Evolutionary conservation across 2,797 vertebrate genomes (phyloP), one percentile per base, ranked within the genome.

Genomic region (Enteromius viviparus): DNA sequence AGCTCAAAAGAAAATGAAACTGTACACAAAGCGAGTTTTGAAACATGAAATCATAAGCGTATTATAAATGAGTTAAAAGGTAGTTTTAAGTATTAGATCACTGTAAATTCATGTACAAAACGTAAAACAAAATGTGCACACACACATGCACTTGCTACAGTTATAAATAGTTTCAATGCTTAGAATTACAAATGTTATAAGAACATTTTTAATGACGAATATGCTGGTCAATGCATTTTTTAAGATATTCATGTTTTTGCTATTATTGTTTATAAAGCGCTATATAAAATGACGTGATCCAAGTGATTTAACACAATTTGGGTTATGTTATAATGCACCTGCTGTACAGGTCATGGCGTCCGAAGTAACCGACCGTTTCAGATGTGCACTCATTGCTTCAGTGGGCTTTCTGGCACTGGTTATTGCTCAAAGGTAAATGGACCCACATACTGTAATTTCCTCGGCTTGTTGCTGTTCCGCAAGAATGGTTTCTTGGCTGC

Each of bases 1-100:
- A 84, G 49, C 80, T 7, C 89, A 83, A 91, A n/a, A 51, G 15
- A 55, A 26, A 55, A 15, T 32, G 45, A 85, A 26, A 51, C 3
- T 26, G 3, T n/a, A 1, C 9, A 12, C 4, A 37, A 34, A 60
- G n/a, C 1, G 42, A 3, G 60, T 7, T 8, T 45, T 78, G 23
- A 29, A 60, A 75, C 17, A 75, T 45, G 29, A 12, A 34, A 74
- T 37, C 29, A 71, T 12, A 26, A 47, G 69, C 42, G 5, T 49
- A 12, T n/a, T n/a, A n/a, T n/a, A n/a, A n/a, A n/a, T n/a, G n/a
- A n/a, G n/a, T n/a, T n/a, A n/a, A n/a, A n/a, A n/a, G n/a, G n/a
- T n/a, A n/a, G n/a, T n/a, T n/a, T n/a, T n/a, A n/a, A n/a, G n/a
- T n/a, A n/a, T n/a, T 72, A 47, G 40, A 45, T 71, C 14, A 19